Evolutionary conservation across 2,113 vertebrate genomes (phyloP).

Genomic region (Dolichotis patagonum): DNA sequence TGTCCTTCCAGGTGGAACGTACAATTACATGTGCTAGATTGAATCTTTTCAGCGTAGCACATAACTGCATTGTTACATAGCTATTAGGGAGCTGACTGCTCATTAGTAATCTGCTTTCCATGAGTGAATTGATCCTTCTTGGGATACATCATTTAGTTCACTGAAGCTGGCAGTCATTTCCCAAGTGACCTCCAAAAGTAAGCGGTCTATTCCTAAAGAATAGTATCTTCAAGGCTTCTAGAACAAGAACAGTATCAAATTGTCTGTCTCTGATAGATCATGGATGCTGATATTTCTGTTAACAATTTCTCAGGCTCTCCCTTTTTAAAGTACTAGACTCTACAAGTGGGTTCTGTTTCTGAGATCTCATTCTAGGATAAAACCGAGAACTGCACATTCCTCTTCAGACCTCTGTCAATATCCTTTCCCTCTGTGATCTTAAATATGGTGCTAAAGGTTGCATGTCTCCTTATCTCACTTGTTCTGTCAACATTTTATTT

Average conservation of each 20-base stretch:
- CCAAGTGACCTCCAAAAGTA: slow-evolving; percentile 4
- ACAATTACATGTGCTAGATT: not conserved
- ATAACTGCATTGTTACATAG: not conserved
- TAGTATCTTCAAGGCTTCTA: slow-evolving; percentile 33
- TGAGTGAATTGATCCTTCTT: slow-evolving; percentile 33
- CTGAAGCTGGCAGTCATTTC: slow-evolving; percentile 36
- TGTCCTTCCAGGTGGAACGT: not conserved
- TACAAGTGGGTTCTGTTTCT: not conserved
- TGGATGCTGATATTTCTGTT: slow-evolving; percentile 57
- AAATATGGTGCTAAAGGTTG: slow-evolving; percentile 80
- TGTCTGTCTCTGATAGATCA: slow-evolving; percentile 49
- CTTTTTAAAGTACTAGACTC: slow-evolving; percentile 38
- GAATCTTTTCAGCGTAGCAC: not conserved
- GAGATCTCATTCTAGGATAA: not conserved
- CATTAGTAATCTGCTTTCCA: slow-evolving; percentile 15
- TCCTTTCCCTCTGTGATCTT: slow-evolving; percentile 50
- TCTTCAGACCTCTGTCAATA: not conserved
- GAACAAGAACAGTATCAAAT: slow-evolving; percentile 55
- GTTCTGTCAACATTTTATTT: slow-evolving; percentile 26
- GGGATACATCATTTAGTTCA: slow-evolving; percentile 21
- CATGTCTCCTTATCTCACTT: slow-evolving; percentile 75
- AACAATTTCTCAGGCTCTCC: slow-evolving; percentile 56
- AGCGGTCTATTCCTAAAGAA: slow-evolving; percentile 46
- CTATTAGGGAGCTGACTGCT: not conserved
- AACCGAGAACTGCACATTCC: not conserved